Evolutionary conservation across 1,140 invertebrate species (phyloP).

Genomic region (Drosophila lacteicornis): DNA sequence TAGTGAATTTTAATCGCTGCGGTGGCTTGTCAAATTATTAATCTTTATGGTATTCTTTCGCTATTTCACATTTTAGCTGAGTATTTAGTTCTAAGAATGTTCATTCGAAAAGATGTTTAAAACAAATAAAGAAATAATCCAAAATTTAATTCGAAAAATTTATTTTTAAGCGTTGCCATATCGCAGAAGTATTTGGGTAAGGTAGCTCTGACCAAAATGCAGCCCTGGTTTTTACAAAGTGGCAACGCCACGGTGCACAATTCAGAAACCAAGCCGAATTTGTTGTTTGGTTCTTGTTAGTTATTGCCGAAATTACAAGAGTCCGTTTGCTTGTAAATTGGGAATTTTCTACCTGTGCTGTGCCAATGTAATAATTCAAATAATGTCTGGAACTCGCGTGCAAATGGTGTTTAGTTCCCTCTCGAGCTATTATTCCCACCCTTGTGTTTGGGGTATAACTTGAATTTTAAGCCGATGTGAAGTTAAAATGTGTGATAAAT

Average conservation of each 20-base stretch:
- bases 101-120: background rate
- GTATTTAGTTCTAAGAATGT: background rate
- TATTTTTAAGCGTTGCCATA: slow-evolving; percentile 38
- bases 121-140: background rate
- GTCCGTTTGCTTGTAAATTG: background rate
- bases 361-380: background rate
- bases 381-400: too few species aligned
- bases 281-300: slow-evolving; percentile 22
- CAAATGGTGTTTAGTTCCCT: background rate
- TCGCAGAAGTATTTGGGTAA: too few species aligned
- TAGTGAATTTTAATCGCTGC: too few species aligned
- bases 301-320: background rate
- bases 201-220: background rate
- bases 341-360: background rate
- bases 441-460: slow-evolving; percentile 16
- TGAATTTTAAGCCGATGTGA: background rate
- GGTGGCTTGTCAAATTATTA: too few species aligned
- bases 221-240: slow-evolving; percentile 19
- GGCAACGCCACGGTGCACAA: slow-evolving; percentile 33
- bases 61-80: background rate
- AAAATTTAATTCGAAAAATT: background rate
- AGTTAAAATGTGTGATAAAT: slow-evolving; percentile 1
- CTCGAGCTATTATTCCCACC: background rate
- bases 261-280: slow-evolving; percentile 33
- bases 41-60: too few species aligned